Percentiles rank a stretch among this genome's conserved stretches.
Conservation (phyloP, 1,140 invertebrate genomes). For the Bombus confusus region DNA sequence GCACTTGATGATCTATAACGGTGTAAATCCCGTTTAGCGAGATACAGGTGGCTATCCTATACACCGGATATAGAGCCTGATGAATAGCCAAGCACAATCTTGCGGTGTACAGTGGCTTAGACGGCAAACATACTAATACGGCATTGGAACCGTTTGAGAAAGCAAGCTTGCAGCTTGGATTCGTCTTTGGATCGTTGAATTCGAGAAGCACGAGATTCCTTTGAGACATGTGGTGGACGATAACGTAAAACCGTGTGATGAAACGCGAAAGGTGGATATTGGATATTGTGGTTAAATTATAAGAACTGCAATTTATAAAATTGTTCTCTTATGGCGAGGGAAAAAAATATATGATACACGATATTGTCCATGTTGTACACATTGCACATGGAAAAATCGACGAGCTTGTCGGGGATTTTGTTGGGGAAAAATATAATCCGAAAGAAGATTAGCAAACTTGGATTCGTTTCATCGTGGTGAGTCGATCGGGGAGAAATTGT, state of each 20-base stretch:
- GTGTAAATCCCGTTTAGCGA: slow-evolving; percentile 66
- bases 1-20: slow-evolving; percentile 60
- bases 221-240: neutral
- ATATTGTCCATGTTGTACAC: neutral
- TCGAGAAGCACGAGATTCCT: slow-evolving; percentile 12
- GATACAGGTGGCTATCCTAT: slow-evolving; percentile 63
- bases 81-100: slow-evolving; percentile 63
- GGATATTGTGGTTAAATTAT: slow-evolving; percentile 10
- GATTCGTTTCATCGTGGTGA: too few relatives aligned
- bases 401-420: neutral
- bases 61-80: slow-evolving; percentile 60
- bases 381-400: neutral
- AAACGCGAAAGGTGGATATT: neutral
- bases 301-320: neutral
- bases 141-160: slow-evolving; percentile 41
- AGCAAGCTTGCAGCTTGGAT: neutral
- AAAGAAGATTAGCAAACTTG: neutral
- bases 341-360: neutral
- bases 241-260: slow-evolving; percentile 12
- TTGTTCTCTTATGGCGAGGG: too few relatives aligned
- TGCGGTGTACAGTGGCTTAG: slow-evolving; percentile 60
- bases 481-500: neutral
- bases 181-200: slow-evolving; percentile 31
- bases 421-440: neutral
- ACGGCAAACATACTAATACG: slow-evolving; percentile 66